Evolutionary conservation across 1,140 invertebrate species (phyloP).

Genomic region (Protaetia brevitarsis): DNA sequence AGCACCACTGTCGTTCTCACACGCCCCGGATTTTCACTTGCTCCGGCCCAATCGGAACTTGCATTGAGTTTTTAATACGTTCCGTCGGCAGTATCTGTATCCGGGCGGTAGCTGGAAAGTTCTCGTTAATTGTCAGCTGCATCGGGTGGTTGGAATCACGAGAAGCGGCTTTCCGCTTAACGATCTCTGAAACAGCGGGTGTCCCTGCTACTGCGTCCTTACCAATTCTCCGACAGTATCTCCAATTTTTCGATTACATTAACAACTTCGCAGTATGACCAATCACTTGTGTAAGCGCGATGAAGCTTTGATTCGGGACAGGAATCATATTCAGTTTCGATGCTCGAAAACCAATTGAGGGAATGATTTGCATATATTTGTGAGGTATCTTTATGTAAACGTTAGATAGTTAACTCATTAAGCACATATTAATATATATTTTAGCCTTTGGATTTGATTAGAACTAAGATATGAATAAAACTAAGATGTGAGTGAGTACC

Average conservation of each 20-base stretch:
- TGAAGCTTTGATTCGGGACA: no score
- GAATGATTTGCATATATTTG: no score
- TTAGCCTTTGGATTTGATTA: no score
- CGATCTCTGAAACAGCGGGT: background rate
- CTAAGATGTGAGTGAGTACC: no score
- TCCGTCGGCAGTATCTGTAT: background rate
- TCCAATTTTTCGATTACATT: background rate
- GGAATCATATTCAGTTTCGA: no score
- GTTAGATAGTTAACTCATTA: no score
- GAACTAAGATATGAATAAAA: no score
- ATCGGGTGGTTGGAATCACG: background rate
- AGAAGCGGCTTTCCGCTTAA: background rate
- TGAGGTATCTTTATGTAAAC: no score
- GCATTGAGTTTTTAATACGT: background rate
- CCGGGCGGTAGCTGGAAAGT: background rate
- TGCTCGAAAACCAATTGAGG: no score
- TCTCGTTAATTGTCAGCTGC: conserved; percentile 10
- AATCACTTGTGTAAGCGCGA: background rate
- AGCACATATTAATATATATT: no score
- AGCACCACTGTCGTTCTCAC: background rate
- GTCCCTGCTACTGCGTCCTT: background rate
- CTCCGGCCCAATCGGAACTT: background rate
- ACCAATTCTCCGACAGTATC: background rate
- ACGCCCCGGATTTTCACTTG: background rate
- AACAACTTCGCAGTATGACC: background rate